These are phyloP conservation scores for Eristalis arbustorum DNA, from an alignment of 2,888 invertebrate genomes.

Conservation along the genomic window DNA sequence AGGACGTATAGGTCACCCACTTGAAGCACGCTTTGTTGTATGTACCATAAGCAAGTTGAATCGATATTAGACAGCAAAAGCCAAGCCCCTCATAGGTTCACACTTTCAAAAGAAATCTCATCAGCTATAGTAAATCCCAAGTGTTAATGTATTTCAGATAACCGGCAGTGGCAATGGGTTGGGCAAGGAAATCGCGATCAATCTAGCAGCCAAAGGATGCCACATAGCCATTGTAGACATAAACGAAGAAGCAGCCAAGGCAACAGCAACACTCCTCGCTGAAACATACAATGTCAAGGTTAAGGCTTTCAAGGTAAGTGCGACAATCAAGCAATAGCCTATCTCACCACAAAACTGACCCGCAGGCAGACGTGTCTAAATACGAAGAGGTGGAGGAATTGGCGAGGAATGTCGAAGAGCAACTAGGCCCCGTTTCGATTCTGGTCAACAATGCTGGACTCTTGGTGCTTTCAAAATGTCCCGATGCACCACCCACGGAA, in stretches of 20 bases:
- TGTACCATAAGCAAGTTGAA: no score
- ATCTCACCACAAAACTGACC: background rate
- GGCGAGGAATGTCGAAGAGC: slow-evolving; percentile 72
- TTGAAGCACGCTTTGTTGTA: no score
- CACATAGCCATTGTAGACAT: slow-evolving; percentile 76
- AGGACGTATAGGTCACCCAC: no score
- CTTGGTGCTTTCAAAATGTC: slow-evolving; percentile 69
- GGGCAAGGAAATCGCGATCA: slow-evolving; percentile 77
- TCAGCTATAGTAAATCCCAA: no score
- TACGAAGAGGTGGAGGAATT: slow-evolving; percentile 72
- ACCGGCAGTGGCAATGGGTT: slow-evolving; percentile 80
- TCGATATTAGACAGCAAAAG: no score
- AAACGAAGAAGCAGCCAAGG: slow-evolving; percentile 73
- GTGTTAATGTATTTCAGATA: slow-evolving; percentile 75
- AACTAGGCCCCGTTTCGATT: slow-evolving; percentile 78
- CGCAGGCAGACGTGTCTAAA: slow-evolving; percentile 75
- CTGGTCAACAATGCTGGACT: slow-evolving; percentile 80
- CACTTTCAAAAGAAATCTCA: no score
- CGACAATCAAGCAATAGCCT: background rate
- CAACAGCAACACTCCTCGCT: slow-evolving; percentile 72
- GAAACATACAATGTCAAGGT: slow-evolving; percentile 72
- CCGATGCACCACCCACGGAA: slow-evolving; percentile 74
- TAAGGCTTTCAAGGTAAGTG: slow-evolving; percentile 74
- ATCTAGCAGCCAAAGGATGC: slow-evolving; percentile 77
- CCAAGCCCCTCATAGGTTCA: no score